These are phyloP conservation scores for Adoxophyes honmai DNA, from an alignment of 1,140 invertebrate species.

Conservation along the genomic window DNA sequence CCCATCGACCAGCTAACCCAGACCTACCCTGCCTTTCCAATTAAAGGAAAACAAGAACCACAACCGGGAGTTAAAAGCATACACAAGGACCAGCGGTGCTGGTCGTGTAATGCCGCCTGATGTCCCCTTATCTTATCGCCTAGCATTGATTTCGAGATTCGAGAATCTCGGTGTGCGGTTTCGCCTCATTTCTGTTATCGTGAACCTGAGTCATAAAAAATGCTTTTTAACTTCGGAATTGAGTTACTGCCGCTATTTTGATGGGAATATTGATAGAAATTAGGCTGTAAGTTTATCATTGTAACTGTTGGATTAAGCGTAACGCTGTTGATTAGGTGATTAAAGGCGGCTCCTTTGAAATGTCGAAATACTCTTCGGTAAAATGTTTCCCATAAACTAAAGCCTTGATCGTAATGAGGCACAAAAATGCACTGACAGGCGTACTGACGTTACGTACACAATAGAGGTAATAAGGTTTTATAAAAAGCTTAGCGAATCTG, in stretches of 20 bases:
- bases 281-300: too few species aligned
- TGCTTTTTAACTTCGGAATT: not conserved
- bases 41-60: not conserved
- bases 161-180: constrained; percentile 64
- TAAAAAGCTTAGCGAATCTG: constrained; percentile 14
- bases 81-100: constrained; percentile 23
- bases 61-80: not conserved
- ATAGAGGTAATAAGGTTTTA: constrained; percentile 14
- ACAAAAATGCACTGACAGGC: constrained; percentile 10
- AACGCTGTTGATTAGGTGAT: too few species aligned
- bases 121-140: constrained; percentile 59
- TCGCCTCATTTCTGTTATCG: constrained; percentile 28
- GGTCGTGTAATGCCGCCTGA: constrained; percentile 29
- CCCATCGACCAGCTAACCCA: constrained; percentile 28
- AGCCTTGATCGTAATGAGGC: constrained; percentile 4
- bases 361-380: not conserved
- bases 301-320: too few species aligned
- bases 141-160: constrained; percentile 64
- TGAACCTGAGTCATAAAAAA: constrained; percentile 9
- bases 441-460: constrained; percentile 1
- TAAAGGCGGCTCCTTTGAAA: too few species aligned
- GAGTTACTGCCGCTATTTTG: not conserved
- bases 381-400: constrained; percentile 2
- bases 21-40: constrained; percentile 6
- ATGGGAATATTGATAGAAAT: too few species aligned